Evolutionary conservation across 2,888 invertebrate species (phyloP).

Genomic region (Chouioia cunea): DNA sequence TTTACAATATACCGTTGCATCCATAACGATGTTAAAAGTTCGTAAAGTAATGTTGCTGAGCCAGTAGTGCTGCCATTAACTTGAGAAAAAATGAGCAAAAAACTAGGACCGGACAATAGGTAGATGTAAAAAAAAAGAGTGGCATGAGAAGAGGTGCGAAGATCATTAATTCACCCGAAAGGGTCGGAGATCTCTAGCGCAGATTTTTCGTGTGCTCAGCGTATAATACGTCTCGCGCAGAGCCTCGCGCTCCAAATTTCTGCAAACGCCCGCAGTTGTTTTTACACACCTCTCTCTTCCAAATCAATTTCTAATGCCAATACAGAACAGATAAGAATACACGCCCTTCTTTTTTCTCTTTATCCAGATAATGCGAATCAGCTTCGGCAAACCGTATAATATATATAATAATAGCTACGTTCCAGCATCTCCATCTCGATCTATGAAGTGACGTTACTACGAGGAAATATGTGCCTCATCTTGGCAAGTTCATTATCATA

Average conservation of each 20-base stretch:
- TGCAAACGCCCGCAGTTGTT: slow-evolving; percentile 31
- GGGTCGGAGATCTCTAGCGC: not conserved
- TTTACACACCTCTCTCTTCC: slow-evolving; percentile 5
- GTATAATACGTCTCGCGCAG: not conserved
- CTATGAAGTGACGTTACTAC: no score
- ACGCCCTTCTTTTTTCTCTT: no score
- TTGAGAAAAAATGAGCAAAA: not conserved
- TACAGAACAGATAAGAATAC: no score
- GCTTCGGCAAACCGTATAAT: no score
- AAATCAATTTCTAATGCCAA: slow-evolving; percentile 26
- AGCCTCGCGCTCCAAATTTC: slow-evolving; percentile 12
- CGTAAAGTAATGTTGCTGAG: slow-evolving; percentile 22
- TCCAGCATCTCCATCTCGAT: no score
- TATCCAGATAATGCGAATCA: no score
- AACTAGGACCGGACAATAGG: not conserved
- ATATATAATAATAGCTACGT: no score
- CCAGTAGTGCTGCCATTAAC: slow-evolving; percentile 3
- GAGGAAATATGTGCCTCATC: no score
- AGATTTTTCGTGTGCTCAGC: slow-evolving; percentile 32
- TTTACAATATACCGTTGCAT: not conserved
- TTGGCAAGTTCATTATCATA: slow-evolving; percentile 6
- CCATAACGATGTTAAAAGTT: slow-evolving; percentile 17
- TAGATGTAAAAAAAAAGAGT: not conserved
- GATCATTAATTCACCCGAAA: slow-evolving; percentile 27
- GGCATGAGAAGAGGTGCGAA: not conserved